Conservation (phyloP, 2,113 vertebrate species). For the Butastur rufipennis region DNA sequence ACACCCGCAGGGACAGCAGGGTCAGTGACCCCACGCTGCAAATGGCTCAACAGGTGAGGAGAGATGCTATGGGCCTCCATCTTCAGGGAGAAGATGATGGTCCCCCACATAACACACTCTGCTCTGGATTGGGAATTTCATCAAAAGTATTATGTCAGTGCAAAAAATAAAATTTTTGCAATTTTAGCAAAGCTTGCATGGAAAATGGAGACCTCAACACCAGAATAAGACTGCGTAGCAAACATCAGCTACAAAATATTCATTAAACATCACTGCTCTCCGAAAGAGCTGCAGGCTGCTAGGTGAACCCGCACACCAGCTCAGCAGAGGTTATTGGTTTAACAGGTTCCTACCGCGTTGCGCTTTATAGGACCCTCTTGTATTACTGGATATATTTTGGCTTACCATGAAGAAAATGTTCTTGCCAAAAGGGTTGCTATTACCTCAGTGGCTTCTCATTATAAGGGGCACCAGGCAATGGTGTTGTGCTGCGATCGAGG, state of each 20-base stretch:
- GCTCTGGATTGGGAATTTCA: neutral
- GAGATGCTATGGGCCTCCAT: neutral
- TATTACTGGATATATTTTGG: neutral
- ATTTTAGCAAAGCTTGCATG: neutral
- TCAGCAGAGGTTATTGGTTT: neutral
- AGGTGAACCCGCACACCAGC: neutral
- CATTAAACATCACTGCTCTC: neutral
- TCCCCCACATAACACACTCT: neutral
- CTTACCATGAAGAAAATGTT: neutral
- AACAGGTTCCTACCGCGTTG: neutral
- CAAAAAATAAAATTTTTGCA: neutral
- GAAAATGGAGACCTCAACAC: neutral
- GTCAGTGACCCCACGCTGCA: rapidly evolving
- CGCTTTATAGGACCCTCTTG: neutral
- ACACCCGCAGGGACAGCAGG: no score
- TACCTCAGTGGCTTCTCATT: neutral
- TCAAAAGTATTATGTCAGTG: rapidly evolving
- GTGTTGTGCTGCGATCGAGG: neutral
- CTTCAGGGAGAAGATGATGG: neutral
- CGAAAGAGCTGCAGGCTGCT: neutral
- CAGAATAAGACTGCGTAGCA: neutral
- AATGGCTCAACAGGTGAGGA: neutral
- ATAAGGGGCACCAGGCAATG: neutral
- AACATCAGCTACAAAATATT: neutral
- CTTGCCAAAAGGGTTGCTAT: neutral